Evolutionary conservation across 2,888 invertebrate species (phyloP), one percentile per base, ranked within the genome.

Genomic region (Diaprepes abbreviatus): DNA sequence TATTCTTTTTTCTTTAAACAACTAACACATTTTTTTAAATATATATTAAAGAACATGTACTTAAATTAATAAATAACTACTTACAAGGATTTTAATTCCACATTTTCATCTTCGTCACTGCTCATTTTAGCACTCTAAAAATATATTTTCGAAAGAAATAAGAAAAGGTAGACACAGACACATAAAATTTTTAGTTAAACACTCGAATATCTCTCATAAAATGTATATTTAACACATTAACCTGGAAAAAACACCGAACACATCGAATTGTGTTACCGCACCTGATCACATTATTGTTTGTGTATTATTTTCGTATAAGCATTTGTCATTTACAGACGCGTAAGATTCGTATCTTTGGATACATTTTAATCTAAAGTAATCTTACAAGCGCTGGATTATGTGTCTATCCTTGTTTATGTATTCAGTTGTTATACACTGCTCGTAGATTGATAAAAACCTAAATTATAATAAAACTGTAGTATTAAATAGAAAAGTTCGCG

Each of bases 251-350:
- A 33, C 12, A 28, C 24, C n/a, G 1, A 14, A 10, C 43, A n/a
- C 9, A 19, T 21, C n/a, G 19, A 19, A 17, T 10, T 43, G 4
- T n/a, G n/a, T n/a, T 5, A 48, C 12, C 28, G 10, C 48, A 48
- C 48, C 48, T 48, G 48, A 48, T 48, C 48, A 48, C 48, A 48
- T 28, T n/a, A n/a, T n/a, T 48, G 48, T 43, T 43, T 43, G 43
- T 43, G 5, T 43, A 19, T 43, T 48, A 24, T 24, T 48, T 9
- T 48, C 12, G n/a, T n/a, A 6, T n/a, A n/a, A n/a, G n/a, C 12
- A 14, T 48, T 48, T 48, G 48, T 48, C 48, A 48, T 48, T 19
- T 14, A 14, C 40, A 40, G 9, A 43, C 17, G 19, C 9, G 9
- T 16, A 21, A 45, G 28, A 28, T 45, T 21, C 36, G 6, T 36